These are phyloP conservation scores for Chiloscyllium punctatum DNA, from an alignment of 2,797 vertebrate genomes.

Conservation along the genomic window DNA sequence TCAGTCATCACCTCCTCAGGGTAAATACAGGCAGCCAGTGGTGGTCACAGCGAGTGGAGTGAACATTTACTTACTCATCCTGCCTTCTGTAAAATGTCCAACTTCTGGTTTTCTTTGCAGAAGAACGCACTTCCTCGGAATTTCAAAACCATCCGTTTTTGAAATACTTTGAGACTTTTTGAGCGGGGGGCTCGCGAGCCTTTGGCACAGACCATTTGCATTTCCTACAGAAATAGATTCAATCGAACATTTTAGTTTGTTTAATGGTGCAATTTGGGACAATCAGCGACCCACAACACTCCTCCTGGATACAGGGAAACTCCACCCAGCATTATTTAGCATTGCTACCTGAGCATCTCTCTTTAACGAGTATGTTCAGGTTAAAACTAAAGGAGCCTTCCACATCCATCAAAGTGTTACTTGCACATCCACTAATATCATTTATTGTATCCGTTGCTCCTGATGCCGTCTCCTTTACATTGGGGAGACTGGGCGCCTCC, in stretches of 20 bases:
- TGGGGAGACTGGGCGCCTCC: no score
- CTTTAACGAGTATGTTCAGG: not conserved
- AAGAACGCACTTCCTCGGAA: not conserved
- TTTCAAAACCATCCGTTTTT: not conserved
- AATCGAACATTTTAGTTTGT: not conserved
- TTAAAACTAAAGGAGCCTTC: no score
- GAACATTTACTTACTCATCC: not conserved
- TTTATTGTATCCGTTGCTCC: no score
- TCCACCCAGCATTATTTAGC: not conserved
- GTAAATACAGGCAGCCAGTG: not conserved
- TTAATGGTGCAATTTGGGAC: not conserved
- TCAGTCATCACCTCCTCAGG: not conserved
- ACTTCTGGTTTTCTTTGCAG: not conserved
- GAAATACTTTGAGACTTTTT: not conserved
- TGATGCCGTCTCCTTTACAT: no score
- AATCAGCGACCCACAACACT: not conserved
- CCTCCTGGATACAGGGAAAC: not conserved
- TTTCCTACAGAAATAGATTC: not conserved
- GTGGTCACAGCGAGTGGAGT: not conserved
- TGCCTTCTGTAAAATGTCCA: not conserved
- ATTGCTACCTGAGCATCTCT: not conserved
- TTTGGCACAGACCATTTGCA: not conserved
- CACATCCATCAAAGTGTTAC: no score
- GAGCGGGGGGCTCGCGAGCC: not conserved
- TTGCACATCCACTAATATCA: no score